These are phyloP conservation scores for Miichthys miiuy DNA, from an alignment of 2,797 vertebrate species.

Conservation along the genomic window DNA sequence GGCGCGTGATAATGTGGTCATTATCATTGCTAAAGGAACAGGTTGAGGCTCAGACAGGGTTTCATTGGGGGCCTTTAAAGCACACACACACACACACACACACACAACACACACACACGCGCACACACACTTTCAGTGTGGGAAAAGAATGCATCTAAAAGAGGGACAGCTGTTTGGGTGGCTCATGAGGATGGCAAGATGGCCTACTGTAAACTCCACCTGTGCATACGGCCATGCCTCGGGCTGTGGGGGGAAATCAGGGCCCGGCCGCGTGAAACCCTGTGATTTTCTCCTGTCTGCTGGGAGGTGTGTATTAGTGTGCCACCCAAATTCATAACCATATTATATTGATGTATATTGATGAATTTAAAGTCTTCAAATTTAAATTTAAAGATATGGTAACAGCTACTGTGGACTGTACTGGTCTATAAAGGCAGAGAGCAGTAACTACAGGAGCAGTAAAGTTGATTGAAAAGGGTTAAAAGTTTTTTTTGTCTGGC, in stretches of 20 bases:
- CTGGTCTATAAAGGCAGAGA: not conserved
- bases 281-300: constrained; percentile 43
- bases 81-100: constrained; percentile 57
- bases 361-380: not conserved
- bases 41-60: constrained; percentile 96
- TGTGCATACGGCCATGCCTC: constrained; percentile 64
- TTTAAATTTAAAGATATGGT: not conserved
- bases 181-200: constrained; percentile 86
- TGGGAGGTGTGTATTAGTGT: constrained; percentile 20
- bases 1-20: constrained; percentile 97
- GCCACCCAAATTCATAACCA: not conserved
- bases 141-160: constrained; percentile 90
- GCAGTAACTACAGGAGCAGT: not conserved
- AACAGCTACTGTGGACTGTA: not conserved
- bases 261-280: constrained; percentile 50
- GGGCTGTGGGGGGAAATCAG: constrained; percentile 49
- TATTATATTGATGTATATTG: too few species aligned
- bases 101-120: constrained; percentile 56
- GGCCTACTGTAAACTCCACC: constrained; percentile 82
- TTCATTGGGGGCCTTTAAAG: constrained; percentile 83
- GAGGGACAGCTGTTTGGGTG: constrained; percentile 95
- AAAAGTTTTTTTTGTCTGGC: not conserved
- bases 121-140: constrained; percentile 77
- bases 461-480: not conserved
- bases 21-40: constrained; percentile 95